Percentiles rank a stretch among this genome's conserved stretches.
phyloP scores from a whole-genome alignment of 1,140 invertebrate species.

The Euwallacea fornicatus region DNA sequence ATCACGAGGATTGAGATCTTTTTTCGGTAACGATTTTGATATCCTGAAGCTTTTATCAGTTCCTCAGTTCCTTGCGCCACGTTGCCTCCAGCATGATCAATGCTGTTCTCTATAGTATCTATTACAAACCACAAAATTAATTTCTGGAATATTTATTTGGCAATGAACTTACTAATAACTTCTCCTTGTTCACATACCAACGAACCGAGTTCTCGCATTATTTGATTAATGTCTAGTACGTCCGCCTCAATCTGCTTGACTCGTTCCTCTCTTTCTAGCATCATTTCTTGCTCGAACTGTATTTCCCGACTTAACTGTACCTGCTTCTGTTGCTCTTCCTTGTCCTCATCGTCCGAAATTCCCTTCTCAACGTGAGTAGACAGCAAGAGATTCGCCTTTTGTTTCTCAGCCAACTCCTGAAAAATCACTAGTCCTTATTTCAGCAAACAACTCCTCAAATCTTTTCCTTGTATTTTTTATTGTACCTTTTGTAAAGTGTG shows the following conservation, averaged over 20 bases:
- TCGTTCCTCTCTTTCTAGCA: slow-evolving; percentile 72
- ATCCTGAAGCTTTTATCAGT: slow-evolving; percentile 74
- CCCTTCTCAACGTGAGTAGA: slow-evolving; percentile 52
- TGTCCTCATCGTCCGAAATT: slow-evolving; percentile 53
- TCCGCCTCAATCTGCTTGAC: slow-evolving; percentile 79
- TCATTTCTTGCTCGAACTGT: slow-evolving; percentile 75
- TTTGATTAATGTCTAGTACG: slow-evolving; percentile 88
- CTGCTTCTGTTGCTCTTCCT: slow-evolving; percentile 60
- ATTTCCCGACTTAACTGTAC: slow-evolving; percentile 60
- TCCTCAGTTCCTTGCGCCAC: slow-evolving; percentile 79
- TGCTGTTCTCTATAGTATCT: slow-evolving; percentile 88
- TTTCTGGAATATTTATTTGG: background rate
- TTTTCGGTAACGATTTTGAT: slow-evolving; percentile 72
- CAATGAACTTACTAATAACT: slow-evolving; percentile 70
- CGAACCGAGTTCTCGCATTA: slow-evolving; percentile 84
- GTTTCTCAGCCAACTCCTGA: slow-evolving; percentile 73
- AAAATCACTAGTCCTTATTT: slow-evolving; percentile 6
- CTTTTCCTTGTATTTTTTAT: background rate
- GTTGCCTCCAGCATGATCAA: slow-evolving; percentile 74
- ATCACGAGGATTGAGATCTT: slow-evolving; percentile 69
- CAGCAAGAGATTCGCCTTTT: slow-evolving; percentile 71
- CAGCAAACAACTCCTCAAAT: background rate
- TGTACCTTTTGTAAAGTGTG: slow-evolving; percentile 75
- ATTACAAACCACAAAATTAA: slow-evolving; percentile 40
- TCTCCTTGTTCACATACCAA: slow-evolving; percentile 82